These are phyloP conservation scores for Galagoides demidoff DNA, from an alignment of 2,797 vertebrate species.

Conservation along the genomic window DNA sequence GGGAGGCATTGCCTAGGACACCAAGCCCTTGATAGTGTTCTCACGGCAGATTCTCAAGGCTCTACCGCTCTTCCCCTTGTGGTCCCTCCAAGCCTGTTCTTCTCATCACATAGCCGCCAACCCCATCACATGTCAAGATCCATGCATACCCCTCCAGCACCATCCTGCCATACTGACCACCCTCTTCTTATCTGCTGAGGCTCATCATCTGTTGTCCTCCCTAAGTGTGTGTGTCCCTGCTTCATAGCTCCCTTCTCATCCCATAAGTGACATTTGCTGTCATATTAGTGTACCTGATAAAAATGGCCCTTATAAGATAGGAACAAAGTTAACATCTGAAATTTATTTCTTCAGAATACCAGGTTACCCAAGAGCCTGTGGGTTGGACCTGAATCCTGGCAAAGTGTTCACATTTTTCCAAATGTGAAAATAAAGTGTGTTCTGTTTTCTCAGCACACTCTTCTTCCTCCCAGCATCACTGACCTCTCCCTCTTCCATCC, in stretches of 20 bases:
- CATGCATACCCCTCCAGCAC: neutral
- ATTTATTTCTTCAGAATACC: neutral
- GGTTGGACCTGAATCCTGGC: neutral
- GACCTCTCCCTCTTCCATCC: neutral
- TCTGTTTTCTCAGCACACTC: neutral
- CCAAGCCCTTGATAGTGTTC: neutral
- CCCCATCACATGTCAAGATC: accelerated
- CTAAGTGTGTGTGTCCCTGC: neutral
- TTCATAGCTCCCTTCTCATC: neutral
- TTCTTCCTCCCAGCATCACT: neutral
- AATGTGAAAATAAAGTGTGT: no score
- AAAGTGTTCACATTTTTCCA: neutral
- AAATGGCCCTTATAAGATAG: neutral
- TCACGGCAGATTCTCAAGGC: neutral
- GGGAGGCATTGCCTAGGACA: no score
- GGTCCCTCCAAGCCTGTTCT: neutral
- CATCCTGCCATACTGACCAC: neutral
- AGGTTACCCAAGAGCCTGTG: neutral
- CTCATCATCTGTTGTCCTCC: neutral
- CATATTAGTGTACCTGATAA: neutral
- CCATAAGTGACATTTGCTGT: neutral
- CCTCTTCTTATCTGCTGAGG: neutral
- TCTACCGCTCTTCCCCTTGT: neutral
- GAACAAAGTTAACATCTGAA: neutral
- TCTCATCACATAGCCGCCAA: neutral